These are phyloP conservation scores for Hippocampus mohnikei DNA, from an alignment of 2,113 vertebrate genomes.

Conservation along the genomic window DNA sequence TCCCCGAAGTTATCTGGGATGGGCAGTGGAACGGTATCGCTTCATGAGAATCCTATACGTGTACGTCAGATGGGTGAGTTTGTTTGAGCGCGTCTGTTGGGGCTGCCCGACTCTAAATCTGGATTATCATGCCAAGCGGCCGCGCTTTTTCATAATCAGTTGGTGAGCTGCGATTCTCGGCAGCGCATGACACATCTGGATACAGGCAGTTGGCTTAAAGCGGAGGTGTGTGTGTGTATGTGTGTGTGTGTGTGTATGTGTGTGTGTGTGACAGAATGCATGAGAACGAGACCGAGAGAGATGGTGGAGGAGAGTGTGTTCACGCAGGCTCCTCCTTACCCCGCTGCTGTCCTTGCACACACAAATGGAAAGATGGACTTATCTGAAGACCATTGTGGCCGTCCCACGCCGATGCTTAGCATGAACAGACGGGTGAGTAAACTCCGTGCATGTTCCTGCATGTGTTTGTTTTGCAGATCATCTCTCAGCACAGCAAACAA, in stretches of 20 bases:
- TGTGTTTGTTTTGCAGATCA: background rate
- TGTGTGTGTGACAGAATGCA: background rate
- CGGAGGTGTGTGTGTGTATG: slow-evolving; percentile 20
- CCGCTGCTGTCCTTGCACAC: background rate
- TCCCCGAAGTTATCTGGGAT: no score
- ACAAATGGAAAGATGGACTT: slow-evolving; percentile 28
- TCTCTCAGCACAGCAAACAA: slow-evolving; percentile 3
- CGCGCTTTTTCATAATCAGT: slow-evolving; percentile 63
- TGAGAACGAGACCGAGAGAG: slow-evolving; percentile 1
- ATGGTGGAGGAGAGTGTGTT: background rate
- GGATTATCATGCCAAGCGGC: slow-evolving; percentile 65
- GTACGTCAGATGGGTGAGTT: background rate
- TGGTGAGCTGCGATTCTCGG: slow-evolving; percentile 58
- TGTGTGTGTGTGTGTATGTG: slow-evolving; percentile 1
- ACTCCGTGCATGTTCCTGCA: background rate
- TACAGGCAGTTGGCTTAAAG: slow-evolving; percentile 25
- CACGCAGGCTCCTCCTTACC: background rate
- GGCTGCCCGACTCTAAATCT: slow-evolving; percentile 60
- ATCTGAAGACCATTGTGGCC: slow-evolving; percentile 1
- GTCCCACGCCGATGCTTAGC: slow-evolving; percentile 2
- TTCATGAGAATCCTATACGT: background rate
- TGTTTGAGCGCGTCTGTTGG: slow-evolving; percentile 34
- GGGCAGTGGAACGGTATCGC: no score
- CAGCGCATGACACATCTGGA: slow-evolving; percentile 68
- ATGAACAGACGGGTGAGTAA: slow-evolving; percentile 36